These are phyloP conservation scores for Nebria ingens DNA, from an alignment of 1,140 invertebrate species.

Conservation along the genomic window DNA sequence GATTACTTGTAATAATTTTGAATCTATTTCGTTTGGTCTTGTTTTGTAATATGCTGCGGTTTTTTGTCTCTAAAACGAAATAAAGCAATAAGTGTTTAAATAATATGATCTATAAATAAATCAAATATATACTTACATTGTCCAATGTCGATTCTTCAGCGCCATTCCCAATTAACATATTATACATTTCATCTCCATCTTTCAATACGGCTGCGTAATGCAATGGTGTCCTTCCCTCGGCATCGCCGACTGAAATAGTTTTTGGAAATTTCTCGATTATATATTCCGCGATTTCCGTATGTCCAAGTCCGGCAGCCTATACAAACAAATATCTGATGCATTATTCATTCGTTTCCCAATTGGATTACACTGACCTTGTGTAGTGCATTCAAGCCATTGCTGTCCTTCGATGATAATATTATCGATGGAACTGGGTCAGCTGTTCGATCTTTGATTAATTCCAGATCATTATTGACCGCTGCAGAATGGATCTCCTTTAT, in stretches of 20 bases:
- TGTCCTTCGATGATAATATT: slow-evolving; percentile 66
- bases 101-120: slow-evolving; percentile 12
- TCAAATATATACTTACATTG: slow-evolving; percentile 51
- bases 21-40: slow-evolving; percentile 62
- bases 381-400: slow-evolving; percentile 65
- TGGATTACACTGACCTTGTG: slow-evolving; percentile 54
- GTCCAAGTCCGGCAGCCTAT: slow-evolving; percentile 71
- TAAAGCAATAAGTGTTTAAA: slow-evolving; percentile 14
- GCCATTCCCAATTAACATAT: slow-evolving; percentile 60
- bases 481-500: slow-evolving; percentile 72
- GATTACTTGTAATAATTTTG: slow-evolving; percentile 50
- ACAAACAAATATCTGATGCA: slow-evolving; percentile 18
- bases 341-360: neutral
- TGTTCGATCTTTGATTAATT: slow-evolving; percentile 52
- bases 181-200: slow-evolving; percentile 60
- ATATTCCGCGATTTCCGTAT: slow-evolving; percentile 58
- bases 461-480: slow-evolving; percentile 63
- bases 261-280: slow-evolving; percentile 60
- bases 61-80: slow-evolving; percentile 62
- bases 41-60: slow-evolving; percentile 66
- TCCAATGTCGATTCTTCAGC: slow-evolving; percentile 71
- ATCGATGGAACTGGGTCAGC: slow-evolving; percentile 59
- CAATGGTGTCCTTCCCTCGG: slow-evolving; percentile 77
- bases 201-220: slow-evolving; percentile 77
- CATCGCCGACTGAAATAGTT: slow-evolving; percentile 55